Conservation (phyloP, 1,140 invertebrate species). For the Myzus persicae region DNA sequence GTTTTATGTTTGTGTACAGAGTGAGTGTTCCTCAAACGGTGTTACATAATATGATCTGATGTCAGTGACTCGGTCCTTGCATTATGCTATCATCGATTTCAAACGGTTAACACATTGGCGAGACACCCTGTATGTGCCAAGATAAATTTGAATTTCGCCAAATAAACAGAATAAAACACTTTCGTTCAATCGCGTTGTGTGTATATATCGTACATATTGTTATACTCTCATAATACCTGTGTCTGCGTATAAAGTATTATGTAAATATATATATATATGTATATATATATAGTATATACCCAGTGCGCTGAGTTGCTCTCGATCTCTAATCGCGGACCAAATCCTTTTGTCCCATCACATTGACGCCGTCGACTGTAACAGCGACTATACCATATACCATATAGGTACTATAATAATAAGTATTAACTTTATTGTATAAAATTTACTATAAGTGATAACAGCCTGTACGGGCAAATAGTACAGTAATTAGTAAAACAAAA, state of each 20-base stretch:
- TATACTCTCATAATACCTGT: too few species aligned
- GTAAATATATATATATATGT: background rate
- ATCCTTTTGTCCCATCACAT: background rate
- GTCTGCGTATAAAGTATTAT: background rate
- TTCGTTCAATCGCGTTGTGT: background rate
- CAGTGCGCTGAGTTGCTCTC: background rate
- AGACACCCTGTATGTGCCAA: background rate
- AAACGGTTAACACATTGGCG: background rate
- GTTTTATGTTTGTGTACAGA: background rate
- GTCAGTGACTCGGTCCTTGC: background rate
- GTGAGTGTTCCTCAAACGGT: background rate
- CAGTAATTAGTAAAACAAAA: too few species aligned
- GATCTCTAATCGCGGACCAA: background rate
- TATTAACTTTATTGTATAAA: too few species aligned
- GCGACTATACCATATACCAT: too few species aligned
- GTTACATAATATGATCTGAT: background rate
- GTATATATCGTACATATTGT: background rate
- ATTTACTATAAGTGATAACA: too few species aligned
- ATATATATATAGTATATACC: too few species aligned
- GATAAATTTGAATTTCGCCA: conserved; percentile 5
- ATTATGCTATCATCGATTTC: background rate
- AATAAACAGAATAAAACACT: conserved; percentile 4
- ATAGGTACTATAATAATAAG: too few species aligned
- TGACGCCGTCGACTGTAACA: background rate
- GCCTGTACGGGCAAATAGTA: too few species aligned